These are phyloP conservation scores for Scelioninae gen. 1 DNA, from an alignment of 2,888 invertebrate genomes.

Conservation along the genomic window DNA sequence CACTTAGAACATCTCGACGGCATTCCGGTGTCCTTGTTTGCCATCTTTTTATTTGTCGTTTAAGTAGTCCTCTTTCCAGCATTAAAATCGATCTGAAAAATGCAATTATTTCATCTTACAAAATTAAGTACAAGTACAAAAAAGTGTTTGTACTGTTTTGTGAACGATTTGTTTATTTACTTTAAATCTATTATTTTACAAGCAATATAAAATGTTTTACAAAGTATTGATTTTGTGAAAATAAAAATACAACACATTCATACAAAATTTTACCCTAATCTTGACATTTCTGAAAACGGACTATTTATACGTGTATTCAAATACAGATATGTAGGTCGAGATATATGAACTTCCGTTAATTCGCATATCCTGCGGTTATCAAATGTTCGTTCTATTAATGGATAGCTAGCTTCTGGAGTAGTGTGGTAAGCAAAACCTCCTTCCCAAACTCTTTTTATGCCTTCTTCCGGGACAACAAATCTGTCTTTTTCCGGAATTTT, in stretches of 20 bases:
- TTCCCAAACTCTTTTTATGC: slow-evolving; percentile 75
- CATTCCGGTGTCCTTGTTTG: slow-evolving; percentile 78
- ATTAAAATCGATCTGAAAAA: slow-evolving; percentile 28
- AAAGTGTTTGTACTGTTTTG: neutral
- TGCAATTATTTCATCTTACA: neutral
- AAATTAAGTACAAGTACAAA: neutral
- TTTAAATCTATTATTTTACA: no score
- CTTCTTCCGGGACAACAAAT: slow-evolving; percentile 75
- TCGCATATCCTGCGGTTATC: slow-evolving; percentile 78
- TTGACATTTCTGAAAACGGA: slow-evolving; percentile 78
- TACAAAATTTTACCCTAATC: slow-evolving; percentile 76
- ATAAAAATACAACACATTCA: neutral
- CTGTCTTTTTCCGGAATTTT: slow-evolving; percentile 76
- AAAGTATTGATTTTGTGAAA: no score
- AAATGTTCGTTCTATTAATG: slow-evolving; percentile 77
- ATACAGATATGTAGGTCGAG: slow-evolving; percentile 68
- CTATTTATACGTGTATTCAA: slow-evolving; percentile 74
- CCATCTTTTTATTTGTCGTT: slow-evolving; percentile 78
- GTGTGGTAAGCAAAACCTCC: slow-evolving; percentile 80
- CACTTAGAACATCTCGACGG: slow-evolving; percentile 73
- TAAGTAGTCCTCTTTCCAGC: slow-evolving; percentile 75
- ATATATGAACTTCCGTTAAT: slow-evolving; percentile 78
- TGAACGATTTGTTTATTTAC: no score
- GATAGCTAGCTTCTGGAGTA: slow-evolving; percentile 78
- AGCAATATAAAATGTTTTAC: no score